Conservation (phyloP, 2,888 invertebrate species). For the Cryptophagus acutangulus region DNA sequence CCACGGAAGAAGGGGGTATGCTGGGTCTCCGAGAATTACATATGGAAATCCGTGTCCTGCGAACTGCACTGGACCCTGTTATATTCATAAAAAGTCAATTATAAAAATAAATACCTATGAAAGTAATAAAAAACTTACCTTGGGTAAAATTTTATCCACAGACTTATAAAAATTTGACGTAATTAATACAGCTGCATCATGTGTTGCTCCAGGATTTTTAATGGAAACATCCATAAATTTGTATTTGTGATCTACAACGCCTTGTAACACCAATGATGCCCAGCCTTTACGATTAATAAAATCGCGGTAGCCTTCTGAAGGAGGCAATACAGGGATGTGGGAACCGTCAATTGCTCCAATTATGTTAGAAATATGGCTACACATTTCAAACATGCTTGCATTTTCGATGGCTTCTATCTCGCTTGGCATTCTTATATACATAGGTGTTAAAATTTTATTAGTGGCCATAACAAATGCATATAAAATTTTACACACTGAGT, state of each 20-base stretch:
- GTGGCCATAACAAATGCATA: conserved; percentile 5
- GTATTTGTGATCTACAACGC: conserved; percentile 24
- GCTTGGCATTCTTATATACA: background rate
- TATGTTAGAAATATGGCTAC: conserved; percentile 7
- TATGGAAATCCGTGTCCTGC: conserved; percentile 19
- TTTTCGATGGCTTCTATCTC: conserved; percentile 23
- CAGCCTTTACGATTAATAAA: conserved; percentile 10
- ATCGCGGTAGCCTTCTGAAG: conserved; percentile 5
- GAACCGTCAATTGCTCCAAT: conserved; percentile 10
- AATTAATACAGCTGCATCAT: conserved; percentile 23
- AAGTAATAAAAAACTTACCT: background rate
- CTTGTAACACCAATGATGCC: conserved; percentile 18
- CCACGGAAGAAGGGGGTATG: conserved; percentile 14
- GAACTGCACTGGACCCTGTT: conserved; percentile 3
- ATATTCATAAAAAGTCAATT: conserved; percentile 6
- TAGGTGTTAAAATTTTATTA: background rate
- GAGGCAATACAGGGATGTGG: conserved; percentile 7
- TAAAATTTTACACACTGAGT: conserved; percentile 1
- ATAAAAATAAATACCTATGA: background rate
- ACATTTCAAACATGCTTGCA: conserved; percentile 8
- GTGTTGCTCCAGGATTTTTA: conserved; percentile 18
- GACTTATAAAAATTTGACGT: conserved; percentile 14
- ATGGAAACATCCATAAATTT: conserved; percentile 17
- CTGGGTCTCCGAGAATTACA: conserved; percentile 13
- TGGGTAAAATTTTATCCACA: background rate